Evolutionary conservation across 2,113 vertebrate genomes (phyloP), one percentile per base, ranked within the genome.

Genomic region (Phoxinus phoxinus): DNA sequence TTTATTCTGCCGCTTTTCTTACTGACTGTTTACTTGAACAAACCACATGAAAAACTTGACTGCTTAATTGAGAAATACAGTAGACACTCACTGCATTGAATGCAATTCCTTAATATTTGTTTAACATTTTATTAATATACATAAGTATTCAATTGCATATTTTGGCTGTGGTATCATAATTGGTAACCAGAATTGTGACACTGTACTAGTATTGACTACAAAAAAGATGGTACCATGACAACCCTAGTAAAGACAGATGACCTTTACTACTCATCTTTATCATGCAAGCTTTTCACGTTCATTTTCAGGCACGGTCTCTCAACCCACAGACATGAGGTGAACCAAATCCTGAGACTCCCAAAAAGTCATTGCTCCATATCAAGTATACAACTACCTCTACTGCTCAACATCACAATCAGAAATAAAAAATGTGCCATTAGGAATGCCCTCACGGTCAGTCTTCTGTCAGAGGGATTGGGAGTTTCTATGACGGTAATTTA

Each of bases 401-500:
- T 32, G 27, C 25, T 32, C 44, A 51, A 11, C 27, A 61, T 41
- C 73, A 32, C 13, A 35, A 65, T 53, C 21, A 65, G 46, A 81
- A 30, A 59, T 48, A 15, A 76, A 27, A 21, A 75, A 27, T 1
- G 15, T 63, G 78, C 65, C 23, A 83, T 77, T 51, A 85, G 8
- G 23, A 30, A 58, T 53, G 37, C 32, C 63, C 58, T 59, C 84
- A 74, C 71, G 23, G 73, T 77, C 63, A 63, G 72, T 46, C 8
- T 37, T 74, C 69, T 9, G 46, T 69, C 74, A 83, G 69, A 67
- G 23, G 21, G 56, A 73, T 84, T 71, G 8, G 48, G 41, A 12
- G 44, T 32, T 58, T 79, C 46, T 79, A 76, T 63, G 69, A 86
- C 11, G 32, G 63, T 83, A 85, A 88, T 88, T 74, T 78, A 79